Evolutionary conservation across 2,113 vertebrate species (phyloP).

Genomic region (Malurus melanocephalus): DNA sequence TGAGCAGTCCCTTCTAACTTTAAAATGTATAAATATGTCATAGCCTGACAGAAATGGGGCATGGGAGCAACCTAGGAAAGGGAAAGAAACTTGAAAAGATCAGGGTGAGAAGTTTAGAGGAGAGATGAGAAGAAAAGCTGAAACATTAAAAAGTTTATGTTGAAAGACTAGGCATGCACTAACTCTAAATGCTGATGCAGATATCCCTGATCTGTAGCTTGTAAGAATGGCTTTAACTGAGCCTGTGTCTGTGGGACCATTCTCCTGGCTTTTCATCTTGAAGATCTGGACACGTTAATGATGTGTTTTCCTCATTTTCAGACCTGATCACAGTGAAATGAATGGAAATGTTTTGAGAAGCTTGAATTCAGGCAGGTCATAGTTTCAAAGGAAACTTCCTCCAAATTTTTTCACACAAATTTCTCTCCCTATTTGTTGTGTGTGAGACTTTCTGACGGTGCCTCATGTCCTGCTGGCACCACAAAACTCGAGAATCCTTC

Average conservation of each 20-base stretch:
- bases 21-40: background rate
- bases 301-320: background rate
- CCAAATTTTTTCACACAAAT: constrained; percentile 4
- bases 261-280: background rate
- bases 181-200: background rate
- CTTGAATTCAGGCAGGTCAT: background rate
- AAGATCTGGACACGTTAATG: background rate
- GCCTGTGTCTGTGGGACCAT: background rate
- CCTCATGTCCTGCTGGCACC: background rate
- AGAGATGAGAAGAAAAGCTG: background rate
- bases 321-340: background rate
- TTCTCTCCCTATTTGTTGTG: background rate
- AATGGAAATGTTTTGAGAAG: background rate
- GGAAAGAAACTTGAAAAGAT: background rate
- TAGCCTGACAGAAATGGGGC: background rate
- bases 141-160: background rate
- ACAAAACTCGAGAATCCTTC: constrained; percentile 17
- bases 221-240: background rate
- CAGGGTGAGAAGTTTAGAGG: background rate
- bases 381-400: constrained; percentile 11
- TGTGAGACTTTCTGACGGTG: background rate
- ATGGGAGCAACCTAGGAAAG: background rate
- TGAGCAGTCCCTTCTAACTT: background rate
- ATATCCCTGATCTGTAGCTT: background rate
- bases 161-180: background rate